These are phyloP conservation scores for Mythimna ferrago DNA, from an alignment of 2,888 invertebrate genomes.

Conservation along the genomic window DNA sequence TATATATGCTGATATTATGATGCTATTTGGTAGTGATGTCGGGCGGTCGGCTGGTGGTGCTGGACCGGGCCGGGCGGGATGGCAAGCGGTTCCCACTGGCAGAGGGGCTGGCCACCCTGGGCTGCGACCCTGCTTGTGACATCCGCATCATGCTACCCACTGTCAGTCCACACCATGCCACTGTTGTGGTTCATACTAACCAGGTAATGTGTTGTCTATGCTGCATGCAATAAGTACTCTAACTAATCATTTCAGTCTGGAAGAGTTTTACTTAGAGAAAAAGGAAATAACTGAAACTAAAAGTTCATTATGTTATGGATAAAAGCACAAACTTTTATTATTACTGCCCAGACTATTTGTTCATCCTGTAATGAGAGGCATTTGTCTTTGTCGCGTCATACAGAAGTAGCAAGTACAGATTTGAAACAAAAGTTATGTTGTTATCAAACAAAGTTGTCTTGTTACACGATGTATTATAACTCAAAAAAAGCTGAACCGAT, in stretches of 20 bases:
- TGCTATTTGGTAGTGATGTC: slow-evolving; percentile 71
- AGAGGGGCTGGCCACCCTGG: slow-evolving; percentile 81
- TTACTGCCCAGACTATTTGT: not conserved
- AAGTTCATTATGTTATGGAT: too few relatives aligned
- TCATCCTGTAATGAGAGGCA: not conserved
- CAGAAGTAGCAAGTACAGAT: too few relatives aligned
- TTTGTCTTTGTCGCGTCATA: too few relatives aligned
- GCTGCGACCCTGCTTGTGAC: slow-evolving; percentile 81
- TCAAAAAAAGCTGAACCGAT: too few relatives aligned
- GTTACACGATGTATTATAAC: too few relatives aligned
- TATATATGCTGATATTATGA: not conserved
- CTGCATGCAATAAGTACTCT: not conserved
- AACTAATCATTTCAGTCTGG: not conserved
- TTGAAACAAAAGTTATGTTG: too few relatives aligned
- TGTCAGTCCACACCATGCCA: slow-evolving; percentile 83
- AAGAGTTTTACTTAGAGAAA: not conserved
- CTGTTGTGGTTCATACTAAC: slow-evolving; percentile 80
- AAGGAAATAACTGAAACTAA: not conserved
- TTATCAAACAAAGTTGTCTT: too few relatives aligned
- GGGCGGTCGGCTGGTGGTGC: slow-evolving; percentile 83
- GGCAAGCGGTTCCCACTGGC: slow-evolving; percentile 78
- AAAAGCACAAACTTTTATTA: not conserved
- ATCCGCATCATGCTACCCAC: slow-evolving; percentile 80
- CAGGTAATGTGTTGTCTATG: slow-evolving; percentile 71
- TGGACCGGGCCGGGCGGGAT: slow-evolving; percentile 82